These are phyloP conservation scores for Stenichneumon culpator DNA, from an alignment of 2,888 invertebrate species.

Conservation along the genomic window DNA sequence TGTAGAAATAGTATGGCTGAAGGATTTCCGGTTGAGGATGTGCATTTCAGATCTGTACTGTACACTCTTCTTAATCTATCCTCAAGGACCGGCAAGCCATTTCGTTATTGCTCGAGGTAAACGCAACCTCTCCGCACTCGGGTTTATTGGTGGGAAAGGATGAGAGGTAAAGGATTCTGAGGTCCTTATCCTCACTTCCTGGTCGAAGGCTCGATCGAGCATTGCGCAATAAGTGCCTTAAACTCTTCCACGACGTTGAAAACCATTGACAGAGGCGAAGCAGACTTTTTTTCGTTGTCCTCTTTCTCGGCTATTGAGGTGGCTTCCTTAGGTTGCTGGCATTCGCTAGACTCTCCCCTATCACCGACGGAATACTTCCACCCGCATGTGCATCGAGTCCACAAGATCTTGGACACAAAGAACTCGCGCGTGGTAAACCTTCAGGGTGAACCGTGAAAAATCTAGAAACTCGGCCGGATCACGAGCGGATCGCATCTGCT, in stretches of 20 bases:
- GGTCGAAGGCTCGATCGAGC: neutral
- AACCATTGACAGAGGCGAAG: conserved; percentile 1
- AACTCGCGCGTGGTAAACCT: conserved; percentile 46
- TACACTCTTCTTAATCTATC: conserved; percentile 54
- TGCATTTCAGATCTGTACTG: conserved; percentile 4
- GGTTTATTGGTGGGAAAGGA: conserved; percentile 57
- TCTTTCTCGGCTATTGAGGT: neutral
- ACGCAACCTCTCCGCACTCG: conserved; percentile 45
- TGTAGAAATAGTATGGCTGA: conserved; percentile 16
- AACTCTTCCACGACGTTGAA: conserved; percentile 17
- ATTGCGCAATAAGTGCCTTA: conserved; percentile 57
- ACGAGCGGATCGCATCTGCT: conserved; percentile 82
- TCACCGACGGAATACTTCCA: conserved; percentile 15
- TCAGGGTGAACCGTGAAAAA: conserved; percentile 75
- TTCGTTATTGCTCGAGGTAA: conserved; percentile 35
- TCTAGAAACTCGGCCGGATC: conserved; percentile 78
- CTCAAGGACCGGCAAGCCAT: conserved; percentile 66
- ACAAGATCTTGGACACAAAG: conserved; percentile 24
- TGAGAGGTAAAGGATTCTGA: conserved; percentile 52
- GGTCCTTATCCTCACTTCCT: conserved; percentile 12
- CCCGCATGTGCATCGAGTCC: conserved; percentile 28
- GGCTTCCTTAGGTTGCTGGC: neutral
- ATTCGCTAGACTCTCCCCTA: neutral
- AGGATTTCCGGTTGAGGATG: conserved; percentile 27
- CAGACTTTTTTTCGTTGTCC: conserved; percentile 14